Evolutionary conservation across 2,888 invertebrate genomes (phyloP).

Genomic region (Ophion slaviceki): DNA sequence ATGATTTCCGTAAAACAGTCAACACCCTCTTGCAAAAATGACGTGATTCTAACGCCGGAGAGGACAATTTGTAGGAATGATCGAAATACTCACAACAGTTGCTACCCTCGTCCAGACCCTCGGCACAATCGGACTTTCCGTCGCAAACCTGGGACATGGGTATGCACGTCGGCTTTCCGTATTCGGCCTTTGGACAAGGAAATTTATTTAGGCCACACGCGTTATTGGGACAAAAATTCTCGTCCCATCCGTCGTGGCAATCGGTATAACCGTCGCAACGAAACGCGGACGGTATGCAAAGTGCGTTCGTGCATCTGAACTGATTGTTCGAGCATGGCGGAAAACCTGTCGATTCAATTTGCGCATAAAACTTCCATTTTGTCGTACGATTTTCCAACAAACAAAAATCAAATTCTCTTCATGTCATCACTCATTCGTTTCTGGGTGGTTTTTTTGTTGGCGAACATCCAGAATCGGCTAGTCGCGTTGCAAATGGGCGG

Average conservation of each 20-base stretch:
- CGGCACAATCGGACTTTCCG: conserved; percentile 95
- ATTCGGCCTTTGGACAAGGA: conserved; percentile 92
- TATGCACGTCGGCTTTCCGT: conserved; percentile 93
- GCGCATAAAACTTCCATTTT: conserved; percentile 2
- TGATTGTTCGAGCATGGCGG: conserved; percentile 95
- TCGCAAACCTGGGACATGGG: conserved; percentile 95
- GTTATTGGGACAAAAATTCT: conserved; percentile 93
- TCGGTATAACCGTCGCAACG: conserved; percentile 95
- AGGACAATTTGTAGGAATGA: background rate
- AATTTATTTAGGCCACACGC: conserved; percentile 96
- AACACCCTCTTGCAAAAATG: background rate
- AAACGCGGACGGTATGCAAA: conserved; percentile 95
- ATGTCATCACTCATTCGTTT: background rate
- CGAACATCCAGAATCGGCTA: background rate
- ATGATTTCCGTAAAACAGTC: no score
- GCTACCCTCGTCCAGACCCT: conserved; percentile 94
- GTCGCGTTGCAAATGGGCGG: background rate
- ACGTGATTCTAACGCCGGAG: background rate
- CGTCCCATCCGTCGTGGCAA: conserved; percentile 96
- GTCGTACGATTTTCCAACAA: background rate
- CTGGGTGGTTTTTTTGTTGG: background rate
- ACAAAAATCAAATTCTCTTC: background rate
- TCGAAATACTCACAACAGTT: conserved; percentile 91
- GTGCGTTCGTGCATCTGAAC: conserved; percentile 95
- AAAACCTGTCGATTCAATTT: conserved; percentile 87